phyloP scores from a whole-genome alignment of 2,797 vertebrate species.

The Phoeniculus purpureus region DNA sequence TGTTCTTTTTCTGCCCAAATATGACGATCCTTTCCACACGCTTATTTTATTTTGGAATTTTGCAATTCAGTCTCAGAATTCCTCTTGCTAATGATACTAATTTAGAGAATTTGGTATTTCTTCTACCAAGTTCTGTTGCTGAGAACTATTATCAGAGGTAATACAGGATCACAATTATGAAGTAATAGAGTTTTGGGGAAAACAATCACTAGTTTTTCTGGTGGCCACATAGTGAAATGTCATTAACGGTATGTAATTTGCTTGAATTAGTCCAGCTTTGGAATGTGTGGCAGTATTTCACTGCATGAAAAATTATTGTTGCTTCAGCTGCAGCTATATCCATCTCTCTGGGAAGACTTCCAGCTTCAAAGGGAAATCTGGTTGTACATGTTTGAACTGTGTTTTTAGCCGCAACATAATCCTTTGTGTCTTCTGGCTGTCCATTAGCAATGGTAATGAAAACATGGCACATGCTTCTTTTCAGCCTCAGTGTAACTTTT shows the following conservation, averaged over 20 bases:
- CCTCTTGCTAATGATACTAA: neutral
- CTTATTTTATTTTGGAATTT: neutral
- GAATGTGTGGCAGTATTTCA: conserved; percentile 46
- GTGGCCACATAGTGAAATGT: neutral
- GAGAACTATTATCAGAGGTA: neutral
- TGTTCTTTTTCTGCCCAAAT: neutral
- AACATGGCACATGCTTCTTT: neutral
- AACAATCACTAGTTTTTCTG: neutral
- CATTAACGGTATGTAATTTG: conserved; percentile 1
- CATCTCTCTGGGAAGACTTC: conserved; percentile 50
- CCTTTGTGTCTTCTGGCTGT: conserved; percentile 32
- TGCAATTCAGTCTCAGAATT: neutral
- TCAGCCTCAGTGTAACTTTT: conserved; percentile 3
- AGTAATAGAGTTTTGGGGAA: neutral
- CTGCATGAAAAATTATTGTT: conserved; percentile 46
- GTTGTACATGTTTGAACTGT: conserved; percentile 39
- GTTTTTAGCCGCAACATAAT: conserved; percentile 62
- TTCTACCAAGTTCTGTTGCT: neutral
- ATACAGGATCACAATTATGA: neutral
- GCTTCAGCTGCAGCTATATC: conserved; percentile 66
- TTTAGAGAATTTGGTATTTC: neutral
- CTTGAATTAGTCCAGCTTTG: conserved; percentile 12
- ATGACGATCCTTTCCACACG: neutral
- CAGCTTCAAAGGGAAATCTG: conserved; percentile 64
- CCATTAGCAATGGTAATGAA: conserved; percentile 40